Evolutionary conservation across 2,797 vertebrate genomes (phyloP).

Genomic region (Myotis planiceps): DNA sequence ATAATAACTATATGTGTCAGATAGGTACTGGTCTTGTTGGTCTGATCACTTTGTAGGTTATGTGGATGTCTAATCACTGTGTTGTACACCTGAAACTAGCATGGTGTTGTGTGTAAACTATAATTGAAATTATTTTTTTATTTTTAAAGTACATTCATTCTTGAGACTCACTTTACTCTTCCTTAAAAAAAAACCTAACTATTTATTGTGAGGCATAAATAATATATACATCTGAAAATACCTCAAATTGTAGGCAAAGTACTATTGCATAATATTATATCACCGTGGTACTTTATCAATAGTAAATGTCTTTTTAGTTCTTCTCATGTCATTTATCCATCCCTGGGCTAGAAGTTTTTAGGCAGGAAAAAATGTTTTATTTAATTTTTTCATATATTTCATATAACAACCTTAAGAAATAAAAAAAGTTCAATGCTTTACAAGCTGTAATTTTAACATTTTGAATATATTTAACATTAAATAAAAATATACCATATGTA

Average conservation of each 20-base stretch:
- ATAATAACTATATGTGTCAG: background rate
- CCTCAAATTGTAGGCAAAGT: slow-evolving; percentile 12
- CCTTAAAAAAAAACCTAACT: background rate
- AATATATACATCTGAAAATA: slow-evolving; percentile 43
- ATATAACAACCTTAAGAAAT: background rate
- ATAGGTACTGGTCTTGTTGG: background rate
- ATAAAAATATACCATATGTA: background rate
- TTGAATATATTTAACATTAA: slow-evolving; percentile 49
- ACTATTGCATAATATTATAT: background rate
- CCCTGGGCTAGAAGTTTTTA: slow-evolving; percentile 29
- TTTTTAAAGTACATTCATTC: background rate
- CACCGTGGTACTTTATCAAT: background rate
- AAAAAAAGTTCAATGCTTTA: background rate
- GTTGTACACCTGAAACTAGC: background rate
- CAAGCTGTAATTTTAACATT: background rate
- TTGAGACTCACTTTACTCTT: background rate
- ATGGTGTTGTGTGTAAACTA: background rate
- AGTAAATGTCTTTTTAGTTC: background rate
- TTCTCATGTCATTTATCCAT: background rate
- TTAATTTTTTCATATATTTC: slow-evolving; percentile 35
- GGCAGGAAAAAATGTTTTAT: background rate
- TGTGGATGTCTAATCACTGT: background rate
- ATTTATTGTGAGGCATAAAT: slow-evolving; percentile 35
- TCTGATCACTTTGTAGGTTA: background rate
- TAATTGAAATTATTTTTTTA: background rate